Evolutionary conservation across 2,113 vertebrate genomes (phyloP).

Genomic region (Gopherus flavomarginatus): DNA sequence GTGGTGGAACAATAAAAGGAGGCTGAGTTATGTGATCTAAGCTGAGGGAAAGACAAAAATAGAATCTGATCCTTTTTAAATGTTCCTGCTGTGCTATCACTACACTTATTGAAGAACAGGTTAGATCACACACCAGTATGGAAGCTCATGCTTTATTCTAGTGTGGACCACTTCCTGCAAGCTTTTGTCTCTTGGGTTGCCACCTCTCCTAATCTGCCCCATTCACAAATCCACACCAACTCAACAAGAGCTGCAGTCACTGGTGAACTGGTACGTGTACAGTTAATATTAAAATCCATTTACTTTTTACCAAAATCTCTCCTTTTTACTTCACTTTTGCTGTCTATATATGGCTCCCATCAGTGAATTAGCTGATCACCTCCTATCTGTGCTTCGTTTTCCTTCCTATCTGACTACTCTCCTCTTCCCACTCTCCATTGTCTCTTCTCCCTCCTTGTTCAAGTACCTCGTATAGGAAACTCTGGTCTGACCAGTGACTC

Average conservation of each 20-base stretch:
- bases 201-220: neutral
- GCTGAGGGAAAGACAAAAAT: neutral
- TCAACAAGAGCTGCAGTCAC: neutral
- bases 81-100: accelerated
- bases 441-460: neutral
- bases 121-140: neutral
- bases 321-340: neutral
- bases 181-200: neutral
- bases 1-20: neutral
- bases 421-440: neutral
- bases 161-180: neutral
- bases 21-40: neutral
- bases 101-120: neutral
- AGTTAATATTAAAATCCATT: neutral
- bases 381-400: neutral
- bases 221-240: neutral
- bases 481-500: neutral
- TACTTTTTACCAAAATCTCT: neutral
- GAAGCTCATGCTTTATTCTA: neutral
- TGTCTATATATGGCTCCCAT: neutral
- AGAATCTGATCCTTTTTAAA: neutral
- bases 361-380: neutral
- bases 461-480: neutral
- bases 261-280: accelerated
- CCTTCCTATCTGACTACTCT: neutral